Evolutionary conservation across 2,888 invertebrate genomes (phyloP).

Genomic region (Uloborus plumipes): DNA sequence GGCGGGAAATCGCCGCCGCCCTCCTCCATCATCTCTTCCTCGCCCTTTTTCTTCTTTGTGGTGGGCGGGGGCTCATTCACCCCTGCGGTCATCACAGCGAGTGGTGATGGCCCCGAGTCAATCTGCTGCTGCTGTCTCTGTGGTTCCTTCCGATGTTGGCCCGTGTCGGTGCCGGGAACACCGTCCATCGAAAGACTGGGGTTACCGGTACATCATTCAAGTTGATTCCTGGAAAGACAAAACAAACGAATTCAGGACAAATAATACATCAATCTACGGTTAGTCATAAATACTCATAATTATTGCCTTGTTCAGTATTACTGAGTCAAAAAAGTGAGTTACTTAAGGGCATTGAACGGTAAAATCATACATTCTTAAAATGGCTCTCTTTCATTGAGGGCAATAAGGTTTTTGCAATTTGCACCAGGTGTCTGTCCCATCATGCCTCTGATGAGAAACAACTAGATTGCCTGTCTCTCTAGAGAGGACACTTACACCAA

Average conservation of each 20-base stretch:
- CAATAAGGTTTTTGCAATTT: too few relatives aligned
- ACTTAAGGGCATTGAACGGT: too few relatives aligned
- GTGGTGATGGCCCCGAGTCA: slow-evolving; percentile 33
- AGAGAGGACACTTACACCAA: too few relatives aligned
- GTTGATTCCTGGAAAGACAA: slow-evolving; percentile 46
- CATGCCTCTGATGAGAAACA: too few relatives aligned
- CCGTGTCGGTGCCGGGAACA: slow-evolving; percentile 61
- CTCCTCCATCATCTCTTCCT: slow-evolving; percentile 29
- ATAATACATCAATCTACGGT: too few relatives aligned
- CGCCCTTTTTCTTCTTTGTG: slow-evolving; percentile 35
- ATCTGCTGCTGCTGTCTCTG: slow-evolving; percentile 3
- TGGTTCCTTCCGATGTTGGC: slow-evolving; percentile 31
- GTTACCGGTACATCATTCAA: slow-evolving; percentile 59
- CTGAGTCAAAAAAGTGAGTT: too few relatives aligned
- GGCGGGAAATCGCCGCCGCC: slow-evolving; percentile 35
- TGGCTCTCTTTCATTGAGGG: too few relatives aligned
- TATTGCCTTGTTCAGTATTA: too few relatives aligned
- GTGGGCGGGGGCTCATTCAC: slow-evolving; percentile 37
- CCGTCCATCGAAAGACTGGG: slow-evolving; percentile 54
- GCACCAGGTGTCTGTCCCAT: too few relatives aligned
- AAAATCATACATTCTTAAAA: too few relatives aligned
- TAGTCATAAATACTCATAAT: too few relatives aligned
- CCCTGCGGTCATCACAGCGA: slow-evolving; percentile 56
- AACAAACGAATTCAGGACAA: background rate
- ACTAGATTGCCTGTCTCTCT: too few relatives aligned